Conservation (phyloP, 2,888 invertebrate genomes). For the Noctua janthina region DNA sequence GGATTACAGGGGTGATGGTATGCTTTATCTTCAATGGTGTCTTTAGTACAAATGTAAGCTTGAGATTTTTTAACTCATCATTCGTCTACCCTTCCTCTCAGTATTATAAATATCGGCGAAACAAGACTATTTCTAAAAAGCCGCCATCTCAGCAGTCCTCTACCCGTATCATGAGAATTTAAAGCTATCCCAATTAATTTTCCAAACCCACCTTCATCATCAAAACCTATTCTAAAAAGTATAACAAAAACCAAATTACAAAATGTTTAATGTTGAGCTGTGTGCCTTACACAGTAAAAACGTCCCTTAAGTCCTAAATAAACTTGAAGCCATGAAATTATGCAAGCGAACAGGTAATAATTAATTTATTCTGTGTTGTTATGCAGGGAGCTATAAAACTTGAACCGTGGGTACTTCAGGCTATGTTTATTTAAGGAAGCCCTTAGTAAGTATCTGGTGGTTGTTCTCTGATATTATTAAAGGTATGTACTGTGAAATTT, state of each 20-base stretch:
- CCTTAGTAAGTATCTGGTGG: slow-evolving; percentile 56
- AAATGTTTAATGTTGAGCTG: slow-evolving; percentile 41
- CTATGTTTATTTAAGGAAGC: slow-evolving; percentile 73
- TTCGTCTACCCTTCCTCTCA: no score
- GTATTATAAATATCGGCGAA: no score
- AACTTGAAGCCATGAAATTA: slow-evolving; percentile 73
- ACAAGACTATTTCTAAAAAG: no score
- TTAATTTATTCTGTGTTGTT: slow-evolving; percentile 80
- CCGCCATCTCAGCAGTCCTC: neutral
- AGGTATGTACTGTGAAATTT: neutral
- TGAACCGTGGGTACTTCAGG: slow-evolving; percentile 55
- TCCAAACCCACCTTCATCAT: slow-evolving; percentile 2
- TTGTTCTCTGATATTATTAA: neutral
- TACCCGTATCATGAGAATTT: neutral
- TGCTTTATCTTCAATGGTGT: no score
- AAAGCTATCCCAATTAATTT: neutral
- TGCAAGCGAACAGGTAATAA: slow-evolving; percentile 77
- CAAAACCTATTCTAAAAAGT: slow-evolving; percentile 16
- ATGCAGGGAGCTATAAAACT: slow-evolving; percentile 74
- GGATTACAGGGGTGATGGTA: no score
- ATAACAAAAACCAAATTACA: slow-evolving; percentile 49
- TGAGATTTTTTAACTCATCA: no score
- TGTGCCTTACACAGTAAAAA: slow-evolving; percentile 61
- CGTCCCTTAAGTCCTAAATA: slow-evolving; percentile 73
- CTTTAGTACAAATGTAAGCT: no score